These are phyloP conservation scores for Drosophila helvetica DNA, from an alignment of 2,888 invertebrate species.

Conservation along the genomic window DNA sequence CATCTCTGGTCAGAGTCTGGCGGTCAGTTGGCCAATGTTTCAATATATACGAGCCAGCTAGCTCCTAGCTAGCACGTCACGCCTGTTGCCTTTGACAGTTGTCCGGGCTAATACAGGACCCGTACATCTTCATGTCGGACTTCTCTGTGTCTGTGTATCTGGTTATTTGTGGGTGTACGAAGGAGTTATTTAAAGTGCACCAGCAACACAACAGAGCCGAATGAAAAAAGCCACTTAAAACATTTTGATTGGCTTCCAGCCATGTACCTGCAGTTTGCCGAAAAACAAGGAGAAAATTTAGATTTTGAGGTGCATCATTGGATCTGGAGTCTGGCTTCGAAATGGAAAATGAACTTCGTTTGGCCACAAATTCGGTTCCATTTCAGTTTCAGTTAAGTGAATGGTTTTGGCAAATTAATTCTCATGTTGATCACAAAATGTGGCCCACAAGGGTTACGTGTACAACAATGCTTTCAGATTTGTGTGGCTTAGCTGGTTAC, in stretches of 20 bases:
- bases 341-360: background rate
- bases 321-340: background rate
- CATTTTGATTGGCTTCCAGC: conserved; percentile 39
- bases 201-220: conserved; percentile 4
- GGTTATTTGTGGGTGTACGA: background rate
- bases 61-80: conserved; percentile 38
- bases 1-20: conserved; percentile 13
- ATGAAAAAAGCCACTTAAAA: conserved; percentile 27
- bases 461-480: background rate
- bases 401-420: background rate
- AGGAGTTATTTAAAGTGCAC: conserved; percentile 35
- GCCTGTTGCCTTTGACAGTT: conserved; percentile 65
- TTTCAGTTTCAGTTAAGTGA: background rate
- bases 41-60: conserved; percentile 13
- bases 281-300: conserved; percentile 2
- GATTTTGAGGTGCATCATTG: conserved; percentile 8
- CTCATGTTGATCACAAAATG: background rate
- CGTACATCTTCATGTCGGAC: conserved; percentile 31
- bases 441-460: background rate
- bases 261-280: too few relatives aligned
- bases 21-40: conserved; percentile 37
- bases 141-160: conserved; percentile 20
- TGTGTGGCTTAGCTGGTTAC: background rate
- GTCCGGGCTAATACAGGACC: conserved; percentile 48
- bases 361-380: conserved; percentile 1